Conservation (phyloP, 1,140 invertebrate species). For the Dreissena rostriformis region DNA sequence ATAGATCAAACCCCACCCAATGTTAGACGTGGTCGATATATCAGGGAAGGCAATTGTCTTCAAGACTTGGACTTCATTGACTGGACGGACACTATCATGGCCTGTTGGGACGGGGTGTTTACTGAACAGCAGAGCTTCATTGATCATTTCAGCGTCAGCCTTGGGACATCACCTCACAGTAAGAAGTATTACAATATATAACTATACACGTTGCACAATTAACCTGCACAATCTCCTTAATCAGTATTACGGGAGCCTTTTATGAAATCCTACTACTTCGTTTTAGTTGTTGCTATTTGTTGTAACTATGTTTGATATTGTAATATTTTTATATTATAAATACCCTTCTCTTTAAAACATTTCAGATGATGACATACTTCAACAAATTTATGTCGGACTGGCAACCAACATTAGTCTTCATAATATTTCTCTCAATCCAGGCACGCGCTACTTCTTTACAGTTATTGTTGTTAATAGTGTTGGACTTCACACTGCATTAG, state of each 20-base stretch:
- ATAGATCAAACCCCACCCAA: conserved; percentile 13
- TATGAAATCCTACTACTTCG: not conserved
- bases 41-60: conserved; percentile 4
- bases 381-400: conserved; percentile 19
- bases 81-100: conserved; percentile 10
- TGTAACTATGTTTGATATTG: not conserved
- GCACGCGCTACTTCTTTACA: conserved; percentile 59
- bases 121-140: conserved; percentile 42
- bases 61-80: conserved; percentile 12
- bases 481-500: conserved; percentile 48
- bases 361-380: conserved; percentile 54
- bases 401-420: conserved; percentile 28
- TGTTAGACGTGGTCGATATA: conserved; percentile 1
- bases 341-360: not conserved
- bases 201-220: no score
- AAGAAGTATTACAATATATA: not conserved
- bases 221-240: not conserved
- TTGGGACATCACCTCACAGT: conserved; percentile 1
- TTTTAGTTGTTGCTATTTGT: not conserved
- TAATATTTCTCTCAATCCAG: conserved; percentile 32
- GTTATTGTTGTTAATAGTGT: conserved; percentile 56
- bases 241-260: not conserved
- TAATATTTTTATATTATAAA: not conserved
- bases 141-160: not conserved
- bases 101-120: conserved; percentile 58